Percentiles rank a stretch among this genome's conserved stretches.
These are phyloP conservation scores for Tor tambroides DNA, from an alignment of 2,113 vertebrate genomes.

Conservation along the genomic window DNA sequence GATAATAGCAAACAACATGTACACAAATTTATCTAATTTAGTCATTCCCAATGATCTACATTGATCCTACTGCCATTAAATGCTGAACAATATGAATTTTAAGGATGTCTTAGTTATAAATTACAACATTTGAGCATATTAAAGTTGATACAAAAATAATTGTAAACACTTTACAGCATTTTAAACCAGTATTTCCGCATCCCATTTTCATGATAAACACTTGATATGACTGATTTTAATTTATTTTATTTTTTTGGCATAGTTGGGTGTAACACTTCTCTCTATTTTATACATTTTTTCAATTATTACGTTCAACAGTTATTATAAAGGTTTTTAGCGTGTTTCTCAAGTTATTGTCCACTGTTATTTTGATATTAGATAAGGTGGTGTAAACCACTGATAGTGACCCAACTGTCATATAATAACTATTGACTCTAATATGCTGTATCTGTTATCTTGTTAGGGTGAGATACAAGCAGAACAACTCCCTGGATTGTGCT, in stretches of 20 bases:
- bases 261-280: not conserved
- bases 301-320: not conserved
- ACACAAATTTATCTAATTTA: not conserved
- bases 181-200: too few relatives aligned
- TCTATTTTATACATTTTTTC: not conserved
- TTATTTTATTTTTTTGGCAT: not conserved
- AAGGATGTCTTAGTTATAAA: not conserved
- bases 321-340: not conserved
- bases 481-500: conserved; percentile 8
- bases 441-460: not conserved
- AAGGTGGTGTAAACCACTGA: not conserved
- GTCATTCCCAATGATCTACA: not conserved
- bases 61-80: not conserved
- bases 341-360: too few relatives aligned
- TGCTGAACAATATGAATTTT: not conserved
- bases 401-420: not conserved
- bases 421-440: not conserved
- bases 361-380: not conserved
- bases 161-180: too few relatives aligned
- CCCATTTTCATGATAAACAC: too few relatives aligned
- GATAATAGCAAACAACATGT: not conserved
- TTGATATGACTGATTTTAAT: not conserved
- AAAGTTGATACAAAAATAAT: too few relatives aligned
- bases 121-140: not conserved
- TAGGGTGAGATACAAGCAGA: not conserved